Base-by-base conservation (phyloP, 2,797 vertebrate species). In the Poeciliopsis paucimaculata region DNA sequence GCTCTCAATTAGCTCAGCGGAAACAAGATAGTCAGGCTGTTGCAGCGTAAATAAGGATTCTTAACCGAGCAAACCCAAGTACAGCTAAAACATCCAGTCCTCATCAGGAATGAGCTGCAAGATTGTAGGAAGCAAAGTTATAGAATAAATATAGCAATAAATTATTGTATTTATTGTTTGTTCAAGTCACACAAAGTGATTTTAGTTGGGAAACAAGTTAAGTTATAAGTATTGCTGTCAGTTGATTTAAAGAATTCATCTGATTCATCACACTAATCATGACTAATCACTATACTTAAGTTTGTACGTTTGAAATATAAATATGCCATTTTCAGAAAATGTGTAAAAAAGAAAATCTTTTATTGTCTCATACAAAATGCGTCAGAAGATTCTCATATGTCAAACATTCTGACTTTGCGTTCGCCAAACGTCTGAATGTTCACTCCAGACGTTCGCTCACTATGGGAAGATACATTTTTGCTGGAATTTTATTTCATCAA, bases 1-100 rank as follows among this genome's bases (percentile, higher is more conserved):
- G 80, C 64, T 89, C 91, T 90, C 90, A 88, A 88, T 92, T 90
- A 89, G 82, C 79, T 31, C 46, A 75, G 78, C 76, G 77, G 83
- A 86, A 80, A 84, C 26, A 34, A 62, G 57, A 89, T 80, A 88
- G 88, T 85, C 81, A 82, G 10, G 64, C 36, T 62, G 2, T 72
- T 53, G 28, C 70, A 1, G 53, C 47, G 51, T 64, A 72, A 86
- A 79, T 75, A 13, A 84, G 83, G 87, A 86, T 77, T 83, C 68
- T 89, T 70, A 73, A 75, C 60, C 81, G 12, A 64, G 73, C 43
- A 5, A 10, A 28, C 11, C 39, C 49, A 60, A 83, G 45, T 84
- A 13, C 43, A 77, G 72, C 46, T 9, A 5, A 76, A 46, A 31
- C 51, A 77, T 18, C 39, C 45, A n/a, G 43, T 76, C 62, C 70